Evolutionary conservation across 2,113 vertebrate species (phyloP), one percentile per base, ranked within the genome.

Genomic region (Neofelis nebulosa): DNA sequence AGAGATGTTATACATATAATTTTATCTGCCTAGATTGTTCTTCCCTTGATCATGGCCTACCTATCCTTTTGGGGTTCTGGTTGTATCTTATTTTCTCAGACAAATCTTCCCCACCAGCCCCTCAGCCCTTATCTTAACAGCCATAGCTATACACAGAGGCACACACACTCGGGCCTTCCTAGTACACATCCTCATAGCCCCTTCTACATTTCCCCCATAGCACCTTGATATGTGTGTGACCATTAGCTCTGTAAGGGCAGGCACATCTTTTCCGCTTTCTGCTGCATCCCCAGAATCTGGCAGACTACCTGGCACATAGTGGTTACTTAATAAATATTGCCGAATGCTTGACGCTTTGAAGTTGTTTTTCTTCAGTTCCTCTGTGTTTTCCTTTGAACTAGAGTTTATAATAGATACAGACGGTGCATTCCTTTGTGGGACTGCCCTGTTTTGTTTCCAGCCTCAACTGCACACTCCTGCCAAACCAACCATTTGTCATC

Each of bases 301-400:
- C 38, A 38, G 81, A 80, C 25, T 68, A 65, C 50, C 25, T 65
- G 71, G 36, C 7, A 88, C 16, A 23, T 4, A 33, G 27, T 29
- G 14, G 15, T n/a, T 45, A 74, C 13, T 92, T 79, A 57, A 38
- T 76, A 66, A 92, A 82, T 69, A 61, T 29, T 79, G 29, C n/a
- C 31, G n/a, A 91, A 83, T 29, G 3, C 31, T 88, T 88, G 61
- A 36, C 19, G 84, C 27, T 96, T 86, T 91, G 29, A 97, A 95
- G 79, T 73, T 78, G 31, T 69, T 63, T 89, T 92, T 41, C 14
- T 73, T 86, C 68, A 63, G 13, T 74, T 81, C 27, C 25, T 71
- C 19, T 74, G 21, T 63, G 29, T 78, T 89, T 79, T 86, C 25
- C 50, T 96, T 93, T 87, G 80, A 79, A 79, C 52, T 41, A n/a